Percentiles rank a stretch among this genome's conserved stretches.
Evolutionary conservation across 2,113 vertebrate genomes (phyloP).

Genomic region (Pseudonaja textilis): DNA sequence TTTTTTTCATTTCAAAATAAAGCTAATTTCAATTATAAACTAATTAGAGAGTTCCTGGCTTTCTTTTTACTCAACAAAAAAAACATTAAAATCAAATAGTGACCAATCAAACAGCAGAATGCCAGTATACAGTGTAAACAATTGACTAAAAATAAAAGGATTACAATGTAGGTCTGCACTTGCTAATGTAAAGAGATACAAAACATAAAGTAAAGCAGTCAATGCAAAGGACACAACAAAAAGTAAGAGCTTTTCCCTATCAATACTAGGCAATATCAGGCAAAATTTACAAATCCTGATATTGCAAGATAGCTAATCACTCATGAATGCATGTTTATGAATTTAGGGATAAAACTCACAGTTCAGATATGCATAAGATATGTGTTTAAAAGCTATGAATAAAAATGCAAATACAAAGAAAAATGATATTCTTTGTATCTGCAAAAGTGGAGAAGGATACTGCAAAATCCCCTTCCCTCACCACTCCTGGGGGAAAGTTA

Average conservation of each 20-base stretch:
- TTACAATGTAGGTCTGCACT: not conserved
- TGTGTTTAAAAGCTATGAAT: not conserved
- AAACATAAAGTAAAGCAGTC: not conserved
- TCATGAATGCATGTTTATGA: not conserved
- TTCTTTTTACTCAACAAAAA: not conserved
- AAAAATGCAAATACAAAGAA: not conserved
- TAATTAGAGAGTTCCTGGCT: not conserved
- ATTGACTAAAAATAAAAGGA: not conserved
- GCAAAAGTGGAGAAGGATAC: too few relatives aligned
- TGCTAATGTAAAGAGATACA: not conserved
- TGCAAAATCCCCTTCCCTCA: too few relatives aligned
- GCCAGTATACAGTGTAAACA: not conserved
- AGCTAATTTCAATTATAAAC: not conserved
- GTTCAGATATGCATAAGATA: not conserved
- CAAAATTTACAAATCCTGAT: not conserved
- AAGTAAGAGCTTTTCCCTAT: not conserved
- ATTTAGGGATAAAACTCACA: not conserved
- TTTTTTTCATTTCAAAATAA: not conserved
- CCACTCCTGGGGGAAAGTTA: too few relatives aligned
- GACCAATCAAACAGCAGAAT: not conserved
- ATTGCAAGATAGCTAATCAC: not conserved
- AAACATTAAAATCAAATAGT: not conserved
- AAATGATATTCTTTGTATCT: not conserved
- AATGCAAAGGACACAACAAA: not conserved
- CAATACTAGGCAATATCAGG: not conserved